These are phyloP conservation scores for Tamandua tetradactyla DNA, from an alignment of 2,797 vertebrate species.

Conservation along the genomic window DNA sequence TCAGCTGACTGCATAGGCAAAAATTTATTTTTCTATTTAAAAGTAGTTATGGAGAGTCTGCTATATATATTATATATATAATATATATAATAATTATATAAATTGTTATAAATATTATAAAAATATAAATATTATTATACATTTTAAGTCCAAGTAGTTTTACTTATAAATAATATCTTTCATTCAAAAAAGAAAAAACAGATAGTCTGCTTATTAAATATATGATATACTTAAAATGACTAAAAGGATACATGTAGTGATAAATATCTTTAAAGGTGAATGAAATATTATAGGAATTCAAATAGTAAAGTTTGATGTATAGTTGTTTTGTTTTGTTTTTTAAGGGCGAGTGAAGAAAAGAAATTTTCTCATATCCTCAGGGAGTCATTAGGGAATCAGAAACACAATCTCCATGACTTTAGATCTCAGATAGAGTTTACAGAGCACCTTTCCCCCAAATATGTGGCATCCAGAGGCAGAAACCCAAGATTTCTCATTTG, in stretches of 20 bases:
- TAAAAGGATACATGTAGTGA: background rate
- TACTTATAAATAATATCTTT: background rate
- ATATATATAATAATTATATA: no score
- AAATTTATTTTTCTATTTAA: background rate
- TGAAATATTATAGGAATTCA: background rate
- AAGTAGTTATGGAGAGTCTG: background rate
- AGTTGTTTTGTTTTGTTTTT: background rate
- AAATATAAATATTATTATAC: background rate
- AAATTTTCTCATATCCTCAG: background rate
- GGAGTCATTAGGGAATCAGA: background rate
- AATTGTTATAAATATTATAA: background rate
- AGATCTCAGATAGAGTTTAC: background rate
- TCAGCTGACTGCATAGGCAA: background rate
- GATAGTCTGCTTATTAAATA: background rate
- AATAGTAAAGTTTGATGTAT: background rate
- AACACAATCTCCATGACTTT: background rate
- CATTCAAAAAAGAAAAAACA: background rate
- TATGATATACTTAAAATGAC: background rate
- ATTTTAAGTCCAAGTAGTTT: background rate
- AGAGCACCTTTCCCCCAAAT: background rate
- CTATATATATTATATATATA: background rate
- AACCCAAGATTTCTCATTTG: background rate
- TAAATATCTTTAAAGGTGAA: background rate
- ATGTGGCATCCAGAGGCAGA: background rate
- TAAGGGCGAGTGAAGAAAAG: background rate